phyloP scores from a whole-genome alignment of 2,797 vertebrate species.

The Avahi laniger region DNA sequence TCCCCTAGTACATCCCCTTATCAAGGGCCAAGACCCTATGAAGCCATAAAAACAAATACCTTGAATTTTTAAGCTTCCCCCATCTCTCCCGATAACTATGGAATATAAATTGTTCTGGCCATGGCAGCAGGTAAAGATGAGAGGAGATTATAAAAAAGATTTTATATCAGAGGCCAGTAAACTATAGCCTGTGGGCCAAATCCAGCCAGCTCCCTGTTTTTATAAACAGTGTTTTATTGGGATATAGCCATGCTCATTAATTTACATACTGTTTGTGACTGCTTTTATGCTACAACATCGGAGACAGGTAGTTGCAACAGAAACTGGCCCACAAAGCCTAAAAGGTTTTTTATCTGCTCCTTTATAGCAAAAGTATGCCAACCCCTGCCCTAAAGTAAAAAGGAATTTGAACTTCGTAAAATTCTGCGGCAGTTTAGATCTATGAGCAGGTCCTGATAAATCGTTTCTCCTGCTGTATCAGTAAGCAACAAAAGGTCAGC shows the following conservation, averaged over 20 bases:
- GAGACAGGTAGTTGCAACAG: not conserved
- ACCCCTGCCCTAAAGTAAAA: not conserved
- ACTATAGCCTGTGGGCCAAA: not conserved
- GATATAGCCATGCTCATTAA: not conserved
- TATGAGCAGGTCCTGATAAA: not conserved
- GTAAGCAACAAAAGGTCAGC: not conserved
- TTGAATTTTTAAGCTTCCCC: not conserved
- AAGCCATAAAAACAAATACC: not conserved
- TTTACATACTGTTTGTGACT: not conserved
- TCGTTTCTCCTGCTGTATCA: not conserved
- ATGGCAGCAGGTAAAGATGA: not conserved
- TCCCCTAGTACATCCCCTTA: not conserved
- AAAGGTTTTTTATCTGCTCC: not conserved
- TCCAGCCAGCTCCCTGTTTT: not conserved
- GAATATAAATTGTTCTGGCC: not conserved
- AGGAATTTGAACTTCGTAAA: slow-evolving; percentile 6
- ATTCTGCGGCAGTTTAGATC: not conserved
- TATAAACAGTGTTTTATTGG: not conserved
- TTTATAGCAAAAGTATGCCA: not conserved
- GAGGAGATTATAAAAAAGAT: not conserved
- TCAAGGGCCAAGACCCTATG: not conserved
- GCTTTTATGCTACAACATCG: not conserved
- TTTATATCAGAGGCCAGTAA: not conserved
- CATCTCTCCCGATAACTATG: not conserved
- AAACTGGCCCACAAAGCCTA: not conserved